phyloP scores from a whole-genome alignment of 2,113 vertebrate genomes.

The Apus apus region DNA sequence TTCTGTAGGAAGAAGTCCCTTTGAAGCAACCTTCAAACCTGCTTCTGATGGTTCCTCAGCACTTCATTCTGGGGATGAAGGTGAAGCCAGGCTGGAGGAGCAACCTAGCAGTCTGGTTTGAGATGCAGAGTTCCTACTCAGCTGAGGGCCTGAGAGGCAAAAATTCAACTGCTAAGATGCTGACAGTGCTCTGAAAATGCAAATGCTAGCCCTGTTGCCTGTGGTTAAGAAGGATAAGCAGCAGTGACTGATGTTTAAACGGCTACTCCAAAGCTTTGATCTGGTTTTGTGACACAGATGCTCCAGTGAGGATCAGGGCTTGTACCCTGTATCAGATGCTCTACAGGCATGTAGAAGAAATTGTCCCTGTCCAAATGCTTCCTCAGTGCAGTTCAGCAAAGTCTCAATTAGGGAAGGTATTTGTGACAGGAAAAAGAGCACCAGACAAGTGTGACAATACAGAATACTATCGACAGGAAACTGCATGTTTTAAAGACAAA shows the following conservation, averaged over 20 bases:
- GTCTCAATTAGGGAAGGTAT: neutral
- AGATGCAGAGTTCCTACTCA: neutral
- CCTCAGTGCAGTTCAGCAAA: neutral
- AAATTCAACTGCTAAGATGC: neutral
- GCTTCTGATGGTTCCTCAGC: neutral
- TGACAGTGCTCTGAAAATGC: neutral
- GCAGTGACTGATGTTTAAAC: neutral
- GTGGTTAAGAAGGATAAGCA: neutral
- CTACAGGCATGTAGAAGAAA: neutral
- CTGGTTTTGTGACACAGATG: neutral
- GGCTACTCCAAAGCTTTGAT: neutral
- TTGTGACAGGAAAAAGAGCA: neutral
- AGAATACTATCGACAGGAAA: conserved; percentile 33
- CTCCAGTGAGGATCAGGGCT: neutral
- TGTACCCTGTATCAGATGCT: neutral
- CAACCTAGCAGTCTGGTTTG: neutral
- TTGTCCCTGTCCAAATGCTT: neutral
- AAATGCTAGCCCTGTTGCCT: neutral
- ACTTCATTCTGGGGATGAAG: neutral
- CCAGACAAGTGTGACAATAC: neutral
- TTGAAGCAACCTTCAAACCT: neutral
- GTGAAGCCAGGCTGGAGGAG: neutral
- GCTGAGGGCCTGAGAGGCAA: neutral
- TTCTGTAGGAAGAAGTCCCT: neutral
- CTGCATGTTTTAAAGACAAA: neutral